A percentile compares a stretch with the other conserved stretches of the same genome.
Evolutionary conservation across 2,888 invertebrate genomes (phyloP).

Genomic region (Eupeodes latifasciatus): DNA sequence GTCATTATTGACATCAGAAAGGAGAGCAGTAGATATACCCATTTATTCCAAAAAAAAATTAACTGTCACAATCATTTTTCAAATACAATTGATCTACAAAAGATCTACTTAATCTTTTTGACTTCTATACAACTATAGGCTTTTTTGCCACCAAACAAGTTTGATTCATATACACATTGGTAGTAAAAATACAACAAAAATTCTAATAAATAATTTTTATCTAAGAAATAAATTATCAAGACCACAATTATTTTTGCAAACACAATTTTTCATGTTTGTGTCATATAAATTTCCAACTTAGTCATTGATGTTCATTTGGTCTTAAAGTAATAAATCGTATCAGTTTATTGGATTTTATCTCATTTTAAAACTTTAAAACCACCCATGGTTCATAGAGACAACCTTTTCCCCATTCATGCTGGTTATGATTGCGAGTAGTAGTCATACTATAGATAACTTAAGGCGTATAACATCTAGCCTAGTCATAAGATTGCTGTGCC

Average conservation of each 20-base stretch:
- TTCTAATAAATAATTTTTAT: background rate
- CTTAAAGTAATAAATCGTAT: constrained; percentile 21
- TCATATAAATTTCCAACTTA: constrained; percentile 17
- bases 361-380: constrained; percentile 1
- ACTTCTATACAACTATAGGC: background rate
- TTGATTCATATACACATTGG: background rate
- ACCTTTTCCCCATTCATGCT: background rate
- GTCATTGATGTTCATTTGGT: constrained; percentile 23
- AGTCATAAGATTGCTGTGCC: constrained; percentile 7
- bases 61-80: too few relatives aligned
- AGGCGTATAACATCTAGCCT: background rate
- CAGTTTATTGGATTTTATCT: constrained; percentile 24
- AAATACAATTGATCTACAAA: too few relatives aligned
- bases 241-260: background rate
- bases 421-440: background rate
- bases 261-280: constrained; percentile 7
- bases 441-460: background rate
- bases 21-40: too few relatives aligned
- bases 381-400: background rate
- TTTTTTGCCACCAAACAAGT: background rate
- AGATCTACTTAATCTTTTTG: background rate
- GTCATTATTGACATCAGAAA: too few relatives aligned
- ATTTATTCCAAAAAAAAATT: too few relatives aligned
- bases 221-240: constrained; percentile 1
- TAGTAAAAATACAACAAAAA: background rate